A percentile compares a stretch with the other conserved stretches of the same genome.
These are phyloP conservation scores for Apodemus sylvaticus DNA, from an alignment of 2,113 vertebrate species.

Conservation along the genomic window DNA sequence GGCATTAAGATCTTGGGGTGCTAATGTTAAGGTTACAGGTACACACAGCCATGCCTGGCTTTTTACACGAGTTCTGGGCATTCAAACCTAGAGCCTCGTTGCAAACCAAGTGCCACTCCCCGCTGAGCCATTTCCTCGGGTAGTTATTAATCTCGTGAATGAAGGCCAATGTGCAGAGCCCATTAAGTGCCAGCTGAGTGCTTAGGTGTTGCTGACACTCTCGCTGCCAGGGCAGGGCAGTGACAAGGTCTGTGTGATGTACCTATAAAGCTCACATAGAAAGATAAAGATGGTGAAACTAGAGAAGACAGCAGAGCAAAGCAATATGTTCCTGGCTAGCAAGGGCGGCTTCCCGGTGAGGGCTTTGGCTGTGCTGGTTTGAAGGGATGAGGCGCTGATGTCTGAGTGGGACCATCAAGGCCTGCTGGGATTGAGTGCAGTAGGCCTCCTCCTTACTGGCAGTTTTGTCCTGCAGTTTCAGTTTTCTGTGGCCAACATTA, in stretches of 20 bases:
- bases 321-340: neutral
- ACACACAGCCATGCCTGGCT: neutral
- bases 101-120: neutral
- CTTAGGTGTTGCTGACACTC: neutral
- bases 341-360: fast-evolving
- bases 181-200: fast-evolving
- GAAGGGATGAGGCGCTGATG: fast-evolving
- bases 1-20: neutral
- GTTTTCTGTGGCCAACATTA: neutral
- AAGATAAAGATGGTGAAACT: neutral
- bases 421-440: neutral
- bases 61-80: neutral
- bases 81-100: neutral
- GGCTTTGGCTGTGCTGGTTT: fast-evolving
- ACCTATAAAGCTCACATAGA: neutral
- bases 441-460: neutral
- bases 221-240: neutral
- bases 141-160: neutral
- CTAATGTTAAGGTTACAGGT: neutral
- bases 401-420: neutral
- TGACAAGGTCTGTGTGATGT: neutral
- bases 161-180: neutral
- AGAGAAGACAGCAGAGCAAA: neutral
- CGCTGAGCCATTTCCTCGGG: neutral
- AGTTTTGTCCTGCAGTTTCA: neutral